phyloP scores from a whole-genome alignment of 2,888 invertebrate species.

The Caenorhabditis macrosperma region DNA sequence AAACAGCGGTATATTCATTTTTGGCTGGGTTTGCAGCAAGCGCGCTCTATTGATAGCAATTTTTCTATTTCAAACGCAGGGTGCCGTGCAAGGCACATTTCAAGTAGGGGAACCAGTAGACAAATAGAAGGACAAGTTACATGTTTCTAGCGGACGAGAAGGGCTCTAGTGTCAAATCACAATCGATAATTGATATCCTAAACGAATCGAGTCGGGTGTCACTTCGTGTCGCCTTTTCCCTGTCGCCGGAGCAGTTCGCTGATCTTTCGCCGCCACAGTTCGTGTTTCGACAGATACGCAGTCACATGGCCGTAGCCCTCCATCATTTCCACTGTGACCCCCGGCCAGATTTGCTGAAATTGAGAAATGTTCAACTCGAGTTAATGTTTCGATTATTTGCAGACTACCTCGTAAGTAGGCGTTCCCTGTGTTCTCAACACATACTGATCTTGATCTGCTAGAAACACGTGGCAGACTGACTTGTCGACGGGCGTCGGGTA shows the following conservation, averaged over 20 bases:
- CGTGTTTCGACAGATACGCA: conserved; percentile 61
- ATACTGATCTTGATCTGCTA: conserved; percentile 76
- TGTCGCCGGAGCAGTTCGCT: conserved; percentile 32
- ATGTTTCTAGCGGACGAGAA: not conserved
- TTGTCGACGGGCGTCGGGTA: conserved; percentile 91
- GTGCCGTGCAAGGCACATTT: conserved; percentile 26
- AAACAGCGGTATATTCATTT: no score
- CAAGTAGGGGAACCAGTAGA: conserved; percentile 8
- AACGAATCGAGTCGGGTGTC: not conserved
- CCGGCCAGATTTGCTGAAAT: conserved; percentile 72
- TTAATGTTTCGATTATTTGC: not conserved
- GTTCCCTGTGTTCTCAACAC: conserved; percentile 63
- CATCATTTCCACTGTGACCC: conserved; percentile 67
- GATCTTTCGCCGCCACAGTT: conserved; percentile 65
- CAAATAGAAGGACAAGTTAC: not conserved
- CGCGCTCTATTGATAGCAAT: no score
- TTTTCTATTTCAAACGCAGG: no score
- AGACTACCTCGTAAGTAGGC: conserved; percentile 54
- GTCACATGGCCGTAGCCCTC: conserved; percentile 72
- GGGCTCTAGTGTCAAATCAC: conserved; percentile 29
- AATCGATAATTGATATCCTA: conserved; percentile 6
- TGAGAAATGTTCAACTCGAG: no score
- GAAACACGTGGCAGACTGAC: conserved; percentile 90
- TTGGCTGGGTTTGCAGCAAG: no score
- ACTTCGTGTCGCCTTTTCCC: not conserved